Base-by-base conservation (phyloP, 2,888 invertebrate genomes). In the Corythucha ciliata region DNA sequence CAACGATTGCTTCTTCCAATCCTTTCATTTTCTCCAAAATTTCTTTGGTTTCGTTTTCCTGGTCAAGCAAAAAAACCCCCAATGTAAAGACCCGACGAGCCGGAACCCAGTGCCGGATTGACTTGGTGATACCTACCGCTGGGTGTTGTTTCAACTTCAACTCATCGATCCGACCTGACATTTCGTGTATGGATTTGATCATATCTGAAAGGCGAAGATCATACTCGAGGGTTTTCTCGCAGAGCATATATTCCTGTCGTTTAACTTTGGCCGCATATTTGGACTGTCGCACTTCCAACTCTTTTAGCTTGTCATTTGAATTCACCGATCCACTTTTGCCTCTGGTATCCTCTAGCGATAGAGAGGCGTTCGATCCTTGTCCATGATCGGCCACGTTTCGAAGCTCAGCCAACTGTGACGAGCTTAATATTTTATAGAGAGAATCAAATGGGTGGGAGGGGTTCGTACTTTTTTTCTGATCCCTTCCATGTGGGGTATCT, bases 211-310 rank as follows among this genome's bases (percentile, higher is more conserved):
- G 20, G 12, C 50, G 21, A 16, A 24, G 29, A 12, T 50, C 50
- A 24, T 39, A 24, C 18, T 42, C 50, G n/a, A 50, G 14, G 1
- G 46, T 49, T 47, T 47, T 54, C 20, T 54, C 51, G 21, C 52
- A 44, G 10, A 54, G 21, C 33, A 54, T 39, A 20, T 29, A 29
- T 18, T 51, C 51, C 20, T 54, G 54, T 29, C 48, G 39, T 12
- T 26, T 26, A 6, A 54, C 42, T 29, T 48, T 52, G 18, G 51
- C 36, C 20, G 46, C 24, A 40, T 54, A 48, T 32, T 51, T 49
- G 10, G 46, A 33, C 10, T 52, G 22, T 34, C 34, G 40, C 4
- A 26, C 37, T 47, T 54, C 54, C n/a, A 53, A 36, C 12, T 52
- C 52, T 42, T 52, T 47, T 29, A 54, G 34, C 33, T 40, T 42